Percentiles rank a stretch among this genome's conserved stretches.
These are phyloP conservation scores for Pseudococcus longispinus DNA, from an alignment of 2,888 invertebrate genomes.

Conservation along the genomic window DNA sequence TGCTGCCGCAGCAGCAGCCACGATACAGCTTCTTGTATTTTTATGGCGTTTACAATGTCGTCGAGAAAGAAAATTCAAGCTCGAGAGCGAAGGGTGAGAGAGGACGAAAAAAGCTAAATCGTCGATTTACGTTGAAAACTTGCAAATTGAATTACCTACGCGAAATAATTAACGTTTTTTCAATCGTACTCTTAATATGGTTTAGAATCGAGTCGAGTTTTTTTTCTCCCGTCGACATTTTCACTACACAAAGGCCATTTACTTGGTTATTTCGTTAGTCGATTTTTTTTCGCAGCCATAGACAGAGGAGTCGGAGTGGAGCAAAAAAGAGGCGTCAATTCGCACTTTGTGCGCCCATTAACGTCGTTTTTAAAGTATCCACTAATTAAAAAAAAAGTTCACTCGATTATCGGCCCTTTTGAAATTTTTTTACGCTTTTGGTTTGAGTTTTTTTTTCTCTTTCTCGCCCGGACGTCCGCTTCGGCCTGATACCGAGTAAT, in stretches of 20 bases:
- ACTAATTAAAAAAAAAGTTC: conserved; percentile 28
- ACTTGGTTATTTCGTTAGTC: conserved; percentile 36
- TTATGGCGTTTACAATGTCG: background rate
- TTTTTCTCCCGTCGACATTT: background rate
- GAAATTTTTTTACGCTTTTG: background rate
- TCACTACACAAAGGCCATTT: conserved; percentile 19
- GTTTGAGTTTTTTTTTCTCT: conserved; percentile 22
- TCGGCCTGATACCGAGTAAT: background rate
- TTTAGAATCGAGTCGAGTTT: background rate
- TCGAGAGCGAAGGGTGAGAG: background rate
- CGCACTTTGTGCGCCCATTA: conserved; percentile 41
- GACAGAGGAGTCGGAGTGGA: background rate
- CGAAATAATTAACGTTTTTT: conserved; percentile 33
- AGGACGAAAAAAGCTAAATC: background rate
- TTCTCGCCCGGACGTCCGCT: background rate
- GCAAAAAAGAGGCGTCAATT: conserved; percentile 13
- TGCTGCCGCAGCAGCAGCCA: background rate
- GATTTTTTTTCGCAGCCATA: background rate
- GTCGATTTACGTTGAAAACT: conserved; percentile 18
- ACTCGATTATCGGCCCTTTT: conserved; percentile 41
- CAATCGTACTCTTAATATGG: conserved; percentile 2
- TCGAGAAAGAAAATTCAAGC: background rate
- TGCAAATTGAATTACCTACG: conserved; percentile 16
- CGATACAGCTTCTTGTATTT: background rate
- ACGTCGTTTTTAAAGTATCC: conserved; percentile 39